Evolutionary conservation across 53 echinoderm and acorn worm genomes (phyloP).

Genomic region (Stichopus horrens): DNA sequence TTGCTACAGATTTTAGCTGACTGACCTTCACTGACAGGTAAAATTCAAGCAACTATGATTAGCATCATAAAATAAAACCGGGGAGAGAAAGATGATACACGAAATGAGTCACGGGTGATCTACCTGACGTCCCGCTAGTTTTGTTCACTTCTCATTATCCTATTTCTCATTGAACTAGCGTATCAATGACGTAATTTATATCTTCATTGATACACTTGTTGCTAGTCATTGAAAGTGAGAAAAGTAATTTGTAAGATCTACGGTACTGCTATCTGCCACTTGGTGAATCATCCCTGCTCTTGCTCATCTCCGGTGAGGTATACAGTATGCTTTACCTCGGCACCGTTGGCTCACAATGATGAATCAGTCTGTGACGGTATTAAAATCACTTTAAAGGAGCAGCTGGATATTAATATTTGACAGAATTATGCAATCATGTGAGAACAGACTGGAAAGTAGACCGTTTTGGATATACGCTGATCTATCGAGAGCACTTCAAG

Average conservation of each 20-base stretch:
- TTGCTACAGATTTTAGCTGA: background rate
- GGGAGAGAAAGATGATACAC: background rate
- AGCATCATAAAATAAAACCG: background rate
- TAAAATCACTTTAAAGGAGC: background rate
- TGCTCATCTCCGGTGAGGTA: background rate
- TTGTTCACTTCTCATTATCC: too few species aligned
- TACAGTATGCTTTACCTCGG: background rate
- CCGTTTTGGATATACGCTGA: too few species aligned
- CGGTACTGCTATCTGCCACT: background rate
- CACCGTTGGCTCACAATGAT: background rate
- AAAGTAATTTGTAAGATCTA: background rate
- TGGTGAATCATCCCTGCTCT: background rate
- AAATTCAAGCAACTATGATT: background rate
- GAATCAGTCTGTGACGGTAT: background rate
- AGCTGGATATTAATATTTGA: background rate
- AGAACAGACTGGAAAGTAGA: too few species aligned
- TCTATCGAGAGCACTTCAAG: too few species aligned
- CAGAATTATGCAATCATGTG: background rate
- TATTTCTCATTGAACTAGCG: background rate
- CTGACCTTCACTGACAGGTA: background rate
- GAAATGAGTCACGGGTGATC: background rate
- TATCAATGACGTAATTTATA: background rate
- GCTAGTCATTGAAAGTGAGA: background rate
- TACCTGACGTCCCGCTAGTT: too few species aligned
- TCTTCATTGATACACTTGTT: background rate